Evolutionary conservation across 2,113 vertebrate species (phyloP).

Genomic region (Zosterops borbonicus): DNA sequence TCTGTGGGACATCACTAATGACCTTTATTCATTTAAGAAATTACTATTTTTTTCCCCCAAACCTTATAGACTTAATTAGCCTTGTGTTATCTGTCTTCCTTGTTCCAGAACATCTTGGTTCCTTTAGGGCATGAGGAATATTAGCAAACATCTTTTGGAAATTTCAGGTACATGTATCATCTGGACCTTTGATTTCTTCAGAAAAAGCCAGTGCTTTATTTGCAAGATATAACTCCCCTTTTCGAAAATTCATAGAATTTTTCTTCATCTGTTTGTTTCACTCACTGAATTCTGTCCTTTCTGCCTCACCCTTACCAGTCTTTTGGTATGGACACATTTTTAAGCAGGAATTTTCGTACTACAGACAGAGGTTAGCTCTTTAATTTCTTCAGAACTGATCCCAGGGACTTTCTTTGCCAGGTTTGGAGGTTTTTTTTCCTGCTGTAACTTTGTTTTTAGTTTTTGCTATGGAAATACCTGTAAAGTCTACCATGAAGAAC

Average conservation of each 20-base stretch:
- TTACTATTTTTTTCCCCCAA: rapidly evolving
- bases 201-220: neutral
- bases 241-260: neutral
- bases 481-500: neutral
- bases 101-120: neutral
- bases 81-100: neutral
- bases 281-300: neutral
- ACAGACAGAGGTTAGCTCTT: neutral
- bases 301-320: neutral
- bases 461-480: neutral
- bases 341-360: neutral
- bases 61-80: neutral
- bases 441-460: neutral
- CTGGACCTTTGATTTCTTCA: neutral
- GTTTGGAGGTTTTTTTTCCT: neutral
- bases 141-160: neutral
- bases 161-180: neutral
- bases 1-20: neutral
- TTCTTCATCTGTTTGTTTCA: neutral
- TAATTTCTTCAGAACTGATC: neutral
- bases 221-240: neutral
- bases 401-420: neutral
- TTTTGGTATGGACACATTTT: neutral
- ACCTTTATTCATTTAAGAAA: neutral
- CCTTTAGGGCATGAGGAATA: neutral